These are phyloP conservation scores for Siphlonurus alternatus DNA, from an alignment of 2,888 invertebrate species.

Conservation along the genomic window DNA sequence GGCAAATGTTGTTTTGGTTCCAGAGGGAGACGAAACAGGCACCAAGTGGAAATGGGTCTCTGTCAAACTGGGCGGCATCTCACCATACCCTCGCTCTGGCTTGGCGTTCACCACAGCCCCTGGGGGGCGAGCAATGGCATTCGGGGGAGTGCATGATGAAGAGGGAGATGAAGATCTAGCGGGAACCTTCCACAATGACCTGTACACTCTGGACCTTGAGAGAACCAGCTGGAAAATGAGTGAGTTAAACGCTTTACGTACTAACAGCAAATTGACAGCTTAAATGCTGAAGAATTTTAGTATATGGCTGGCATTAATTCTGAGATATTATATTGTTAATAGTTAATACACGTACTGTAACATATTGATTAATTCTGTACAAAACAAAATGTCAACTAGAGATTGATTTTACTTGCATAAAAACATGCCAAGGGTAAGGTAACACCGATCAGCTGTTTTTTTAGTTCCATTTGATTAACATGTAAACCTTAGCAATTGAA, in stretches of 20 bases:
- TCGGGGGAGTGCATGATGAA: conserved; percentile 79
- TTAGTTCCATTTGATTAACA: too few species aligned
- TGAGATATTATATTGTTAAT: too few species aligned
- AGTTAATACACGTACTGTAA: too few species aligned
- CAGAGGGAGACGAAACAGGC: conserved; percentile 41
- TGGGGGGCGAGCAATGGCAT: conserved; percentile 54
- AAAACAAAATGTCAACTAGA: too few species aligned
- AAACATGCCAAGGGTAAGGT: too few species aligned
- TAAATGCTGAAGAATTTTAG: too few species aligned
- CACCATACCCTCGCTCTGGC: conserved; percentile 46
- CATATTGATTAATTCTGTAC: too few species aligned
- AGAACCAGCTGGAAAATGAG: conserved; percentile 55
- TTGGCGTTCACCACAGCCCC: conserved; percentile 45
- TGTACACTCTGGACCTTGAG: conserved; percentile 57
- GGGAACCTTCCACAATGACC: conserved; percentile 67
- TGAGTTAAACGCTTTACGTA: too few species aligned
- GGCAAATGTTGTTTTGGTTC: conserved; percentile 15
- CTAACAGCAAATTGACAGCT: too few species aligned
- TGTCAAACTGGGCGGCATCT: conserved; percentile 45
- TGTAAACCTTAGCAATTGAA: too few species aligned
- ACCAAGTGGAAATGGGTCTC: conserved; percentile 53
- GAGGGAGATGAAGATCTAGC: conserved; percentile 65
- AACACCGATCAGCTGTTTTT: too few species aligned
- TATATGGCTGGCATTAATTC: neutral
- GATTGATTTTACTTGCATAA: too few species aligned